Evolutionary conservation across 2,888 invertebrate species (phyloP).

Genomic region (Dasysyrphus albostriatus): DNA sequence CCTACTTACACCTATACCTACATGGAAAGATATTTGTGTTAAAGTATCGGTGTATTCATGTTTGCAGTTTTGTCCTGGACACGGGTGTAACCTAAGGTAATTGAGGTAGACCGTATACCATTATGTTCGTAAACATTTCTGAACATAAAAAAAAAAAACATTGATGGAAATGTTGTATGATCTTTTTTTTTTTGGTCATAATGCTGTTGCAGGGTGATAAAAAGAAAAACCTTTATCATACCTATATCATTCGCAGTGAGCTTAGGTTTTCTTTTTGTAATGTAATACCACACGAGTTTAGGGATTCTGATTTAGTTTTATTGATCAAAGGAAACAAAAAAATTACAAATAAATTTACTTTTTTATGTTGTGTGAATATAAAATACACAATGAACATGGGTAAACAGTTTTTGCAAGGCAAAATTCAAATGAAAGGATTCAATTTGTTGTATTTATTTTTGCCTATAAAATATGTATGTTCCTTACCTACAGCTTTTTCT

Average conservation of each 20-base stretch:
- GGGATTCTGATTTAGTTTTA: not conserved
- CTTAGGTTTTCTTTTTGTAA: not conserved
- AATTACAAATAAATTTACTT: no score
- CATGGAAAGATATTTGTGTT: not conserved
- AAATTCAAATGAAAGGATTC: conserved; percentile 6
- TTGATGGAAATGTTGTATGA: not conserved
- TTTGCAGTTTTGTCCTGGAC: conserved; percentile 13
- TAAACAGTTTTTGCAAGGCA: not conserved
- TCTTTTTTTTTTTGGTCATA: not conserved
- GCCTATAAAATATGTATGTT: not conserved
- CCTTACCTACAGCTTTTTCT: no score
- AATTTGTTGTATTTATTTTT: not conserved
- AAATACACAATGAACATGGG: not conserved
- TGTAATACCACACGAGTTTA: not conserved
- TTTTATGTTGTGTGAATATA: not conserved
- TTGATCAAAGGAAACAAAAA: not conserved
- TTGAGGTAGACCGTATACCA: not conserved
- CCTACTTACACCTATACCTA: not conserved
- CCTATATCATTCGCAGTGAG: not conserved
- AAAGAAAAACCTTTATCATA: not conserved
- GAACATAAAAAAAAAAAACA: not conserved
- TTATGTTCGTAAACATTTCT: not conserved
- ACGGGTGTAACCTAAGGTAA: not conserved
- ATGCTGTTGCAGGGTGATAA: not conserved
- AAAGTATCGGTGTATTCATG: not conserved